Percentiles rank a stretch among this genome's conserved stretches.
These are phyloP conservation scores for Chrysaora quinquecirrha DNA, from an alignment of 30 jellyfish, hydroid and myxozoan species.

Conservation along the genomic window DNA sequence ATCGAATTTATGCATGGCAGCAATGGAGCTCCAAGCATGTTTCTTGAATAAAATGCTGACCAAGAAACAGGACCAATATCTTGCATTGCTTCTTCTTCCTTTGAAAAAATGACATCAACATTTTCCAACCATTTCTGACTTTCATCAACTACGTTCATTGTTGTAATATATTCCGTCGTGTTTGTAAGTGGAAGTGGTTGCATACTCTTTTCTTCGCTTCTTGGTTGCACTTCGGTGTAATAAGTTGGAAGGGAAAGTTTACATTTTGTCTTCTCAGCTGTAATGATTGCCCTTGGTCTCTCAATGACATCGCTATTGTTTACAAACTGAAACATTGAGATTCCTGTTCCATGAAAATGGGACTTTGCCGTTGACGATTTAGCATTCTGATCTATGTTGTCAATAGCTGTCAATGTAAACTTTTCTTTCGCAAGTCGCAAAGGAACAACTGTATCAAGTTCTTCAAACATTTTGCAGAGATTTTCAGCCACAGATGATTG, in stretches of 20 bases:
- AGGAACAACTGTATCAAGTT: not conserved
- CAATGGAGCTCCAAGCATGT: not conserved
- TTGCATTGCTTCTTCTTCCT: not conserved
- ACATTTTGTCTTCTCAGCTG: not conserved
- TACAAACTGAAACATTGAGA: not conserved
- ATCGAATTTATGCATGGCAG: not conserved
- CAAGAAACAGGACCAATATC: not conserved
- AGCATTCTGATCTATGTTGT: not conserved
- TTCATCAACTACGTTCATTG: not conserved
- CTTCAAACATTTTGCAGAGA: not conserved
- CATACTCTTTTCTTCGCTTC: not conserved
- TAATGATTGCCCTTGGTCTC: not conserved
- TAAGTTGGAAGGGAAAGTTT: not conserved
- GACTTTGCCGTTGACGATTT: not conserved
- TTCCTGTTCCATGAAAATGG: not conserved
- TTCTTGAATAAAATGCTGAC: not conserved
- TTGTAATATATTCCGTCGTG: not conserved
- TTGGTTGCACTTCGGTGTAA: not conserved
- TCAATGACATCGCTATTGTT: not conserved
- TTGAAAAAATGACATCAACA: not conserved
- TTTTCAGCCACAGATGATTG: not conserved
- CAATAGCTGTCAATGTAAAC: not conserved
- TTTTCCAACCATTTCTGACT: not conserved
- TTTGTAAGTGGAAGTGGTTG: not conserved
- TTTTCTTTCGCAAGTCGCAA: not conserved